A percentile compares a stretch with the other conserved stretches of the same genome.
These are phyloP conservation scores for Drepanosiphum platanoidis DNA, from an alignment of 2,888 invertebrate species.

Conservation along the genomic window DNA sequence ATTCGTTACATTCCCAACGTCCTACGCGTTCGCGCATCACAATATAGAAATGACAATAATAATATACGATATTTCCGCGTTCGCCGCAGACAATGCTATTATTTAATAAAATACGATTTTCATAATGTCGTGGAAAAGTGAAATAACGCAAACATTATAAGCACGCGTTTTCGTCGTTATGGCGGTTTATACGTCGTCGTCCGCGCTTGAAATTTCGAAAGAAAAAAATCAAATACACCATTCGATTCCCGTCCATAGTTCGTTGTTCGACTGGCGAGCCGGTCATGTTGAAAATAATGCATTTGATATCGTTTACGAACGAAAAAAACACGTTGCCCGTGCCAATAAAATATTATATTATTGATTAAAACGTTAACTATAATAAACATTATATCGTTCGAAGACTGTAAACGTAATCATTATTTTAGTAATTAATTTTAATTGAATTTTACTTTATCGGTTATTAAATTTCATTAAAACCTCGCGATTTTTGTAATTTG, in stretches of 20 bases:
- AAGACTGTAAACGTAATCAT: too few species aligned
- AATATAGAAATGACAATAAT: not conserved
- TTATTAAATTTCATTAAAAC: too few species aligned
- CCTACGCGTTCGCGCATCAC: constrained; percentile 2
- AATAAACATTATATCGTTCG: too few species aligned
- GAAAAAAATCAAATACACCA: not conserved
- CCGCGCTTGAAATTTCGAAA: not conserved
- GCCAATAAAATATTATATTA: too few species aligned
- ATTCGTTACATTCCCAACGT: constrained; percentile 39
- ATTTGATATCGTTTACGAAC: not conserved
- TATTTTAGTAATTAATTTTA: too few species aligned
- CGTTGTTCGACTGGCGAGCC: not conserved
- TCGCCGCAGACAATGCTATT: not conserved
- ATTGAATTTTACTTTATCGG: too few species aligned
- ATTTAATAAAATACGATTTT: constrained; percentile 16
- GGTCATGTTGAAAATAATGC: too few species aligned
- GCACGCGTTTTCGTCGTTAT: not conserved
- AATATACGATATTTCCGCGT: constrained; percentile 23
- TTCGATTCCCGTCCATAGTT: too few species aligned
- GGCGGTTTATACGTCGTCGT: too few species aligned
- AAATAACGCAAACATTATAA: too few species aligned
- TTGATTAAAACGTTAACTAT: too few species aligned
- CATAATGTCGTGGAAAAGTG: not conserved
- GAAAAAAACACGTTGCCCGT: not conserved
- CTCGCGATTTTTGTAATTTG: too few species aligned